Evolutionary conservation across 2,113 vertebrate genomes (phyloP).

Genomic region (Semicossyphus pulcher): DNA sequence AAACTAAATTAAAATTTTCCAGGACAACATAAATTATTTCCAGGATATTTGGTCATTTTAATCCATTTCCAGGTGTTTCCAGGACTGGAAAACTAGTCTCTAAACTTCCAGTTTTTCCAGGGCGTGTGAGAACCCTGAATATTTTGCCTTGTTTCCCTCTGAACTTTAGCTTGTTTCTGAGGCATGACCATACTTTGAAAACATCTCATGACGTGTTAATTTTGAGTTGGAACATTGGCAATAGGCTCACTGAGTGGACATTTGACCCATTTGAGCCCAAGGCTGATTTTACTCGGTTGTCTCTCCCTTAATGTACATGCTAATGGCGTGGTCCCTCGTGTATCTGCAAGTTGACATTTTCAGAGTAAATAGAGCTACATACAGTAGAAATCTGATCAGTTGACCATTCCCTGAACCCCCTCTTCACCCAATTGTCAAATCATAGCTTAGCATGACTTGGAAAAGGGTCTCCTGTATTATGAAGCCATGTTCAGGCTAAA

Average conservation of each 20-base stretch:
- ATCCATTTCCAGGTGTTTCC: too few relatives aligned
- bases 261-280: neutral
- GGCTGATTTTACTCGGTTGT: neutral
- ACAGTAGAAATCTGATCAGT: neutral
- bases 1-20: too few relatives aligned
- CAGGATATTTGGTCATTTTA: too few relatives aligned
- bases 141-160: slow-evolving; percentile 30
- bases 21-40: too few relatives aligned
- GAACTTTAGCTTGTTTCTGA: neutral
- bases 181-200: neutral
- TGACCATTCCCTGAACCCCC: neutral
- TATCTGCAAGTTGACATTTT: neutral
- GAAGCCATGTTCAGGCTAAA: too few relatives aligned
- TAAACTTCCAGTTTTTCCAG: too few relatives aligned
- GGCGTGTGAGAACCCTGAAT: too few relatives aligned
- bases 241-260: neutral
- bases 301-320: neutral
- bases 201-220: neutral
- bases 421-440: neutral
- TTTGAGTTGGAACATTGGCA: slow-evolving; percentile 3
- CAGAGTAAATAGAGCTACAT: neutral
- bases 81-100: too few relatives aligned
- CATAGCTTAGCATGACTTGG: neutral
- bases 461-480: too few relatives aligned
- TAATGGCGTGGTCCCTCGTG: neutral